Percentiles rank a stretch among this genome's conserved stretches.
Conservation (phyloP, 2,888 invertebrate genomes). For the Polylopha cassiicola region DNA sequence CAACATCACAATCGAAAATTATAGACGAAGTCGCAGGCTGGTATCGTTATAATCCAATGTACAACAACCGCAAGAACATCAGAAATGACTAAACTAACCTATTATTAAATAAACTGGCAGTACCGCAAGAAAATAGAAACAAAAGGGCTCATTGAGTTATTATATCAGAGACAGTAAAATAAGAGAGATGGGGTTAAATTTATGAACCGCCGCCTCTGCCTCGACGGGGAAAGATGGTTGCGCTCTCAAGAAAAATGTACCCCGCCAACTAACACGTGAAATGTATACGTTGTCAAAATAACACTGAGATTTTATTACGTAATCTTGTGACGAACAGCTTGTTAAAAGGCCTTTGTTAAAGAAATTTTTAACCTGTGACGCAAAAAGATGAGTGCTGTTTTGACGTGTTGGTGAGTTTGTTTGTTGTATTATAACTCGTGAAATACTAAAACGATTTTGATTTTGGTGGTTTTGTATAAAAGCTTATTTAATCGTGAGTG, state of each 20-base stretch:
- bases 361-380: conserved; percentile 9
- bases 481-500: no score
- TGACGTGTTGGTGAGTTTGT: no score
- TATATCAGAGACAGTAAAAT: conserved; percentile 46
- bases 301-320: conserved; percentile 16
- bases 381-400: conserved; percentile 1
- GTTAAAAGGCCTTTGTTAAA: conserved; percentile 7
- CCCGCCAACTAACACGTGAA: conserved; percentile 17
- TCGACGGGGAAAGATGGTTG: conserved; percentile 47
- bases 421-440: no score
- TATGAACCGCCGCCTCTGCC: conserved; percentile 39
- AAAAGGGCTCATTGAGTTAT: conserved; percentile 49
- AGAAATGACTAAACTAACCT: no score
- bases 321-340: conserved; percentile 12
- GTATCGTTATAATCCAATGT: no score
- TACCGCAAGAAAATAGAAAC: conserved; percentile 25
- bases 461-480: background rate
- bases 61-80: no score
- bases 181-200: conserved; percentile 54
- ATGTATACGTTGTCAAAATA: conserved; percentile 20
- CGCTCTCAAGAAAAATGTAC: conserved; percentile 25
- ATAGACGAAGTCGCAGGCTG: no score
- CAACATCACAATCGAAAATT: no score
- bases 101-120: conserved; percentile 15
- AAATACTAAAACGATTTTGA: no score